Evolutionary conservation across 2,888 invertebrate species (phyloP).

Genomic region (Girardia tigrina): DNA sequence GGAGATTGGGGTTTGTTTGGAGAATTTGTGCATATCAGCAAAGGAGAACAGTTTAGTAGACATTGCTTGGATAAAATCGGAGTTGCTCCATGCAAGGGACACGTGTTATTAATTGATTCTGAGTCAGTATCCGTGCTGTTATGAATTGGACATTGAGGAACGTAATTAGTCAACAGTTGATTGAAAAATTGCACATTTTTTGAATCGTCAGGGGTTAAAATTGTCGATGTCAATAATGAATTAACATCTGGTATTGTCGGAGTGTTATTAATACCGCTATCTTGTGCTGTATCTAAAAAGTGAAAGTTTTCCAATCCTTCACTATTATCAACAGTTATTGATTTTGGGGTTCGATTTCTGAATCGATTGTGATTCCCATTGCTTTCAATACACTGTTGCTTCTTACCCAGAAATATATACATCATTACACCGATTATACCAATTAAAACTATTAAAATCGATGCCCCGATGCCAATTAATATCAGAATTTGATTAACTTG

Average conservation of each 20-base stretch:
- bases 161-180: neutral
- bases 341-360: conserved; percentile 1
- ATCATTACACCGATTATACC: conserved; percentile 28
- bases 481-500: conserved; percentile 25
- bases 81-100: neutral
- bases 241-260: neutral
- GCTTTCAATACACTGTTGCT: conserved; percentile 6
- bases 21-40: neutral
- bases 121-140: neutral
- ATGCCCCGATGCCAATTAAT: conserved; percentile 26
- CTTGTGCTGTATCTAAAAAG: neutral
- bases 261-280: neutral
- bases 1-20: conserved; percentile 8
- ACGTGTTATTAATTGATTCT: neutral
- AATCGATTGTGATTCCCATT: conserved; percentile 5
- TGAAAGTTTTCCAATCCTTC: conserved; percentile 15
- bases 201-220: neutral
- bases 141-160: conserved; percentile 12
- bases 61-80: neutral
- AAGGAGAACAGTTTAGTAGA: neutral
- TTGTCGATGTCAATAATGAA: neutral
- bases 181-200: conserved; percentile 6
- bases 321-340: neutral
- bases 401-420: conserved; percentile 21
- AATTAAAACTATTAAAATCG: conserved; percentile 30